Evolutionary conservation across 2,113 vertebrate species (phyloP), one percentile per base, ranked within the genome.

Genomic region (Passer domesticus): DNA sequence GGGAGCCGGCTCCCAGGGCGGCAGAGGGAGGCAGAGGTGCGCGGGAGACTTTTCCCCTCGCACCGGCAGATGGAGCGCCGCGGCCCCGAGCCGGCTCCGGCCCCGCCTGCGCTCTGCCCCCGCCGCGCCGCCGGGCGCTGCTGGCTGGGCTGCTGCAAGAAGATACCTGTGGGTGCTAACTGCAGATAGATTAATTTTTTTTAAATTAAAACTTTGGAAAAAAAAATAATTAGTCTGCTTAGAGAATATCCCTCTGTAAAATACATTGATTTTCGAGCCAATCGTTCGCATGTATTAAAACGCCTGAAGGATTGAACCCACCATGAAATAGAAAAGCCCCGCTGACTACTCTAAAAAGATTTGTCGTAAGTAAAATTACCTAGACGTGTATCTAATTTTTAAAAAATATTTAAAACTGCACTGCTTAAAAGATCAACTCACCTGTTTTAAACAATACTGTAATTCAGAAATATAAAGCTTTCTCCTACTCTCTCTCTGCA

Each of bases 61-160:
- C 30, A 16, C 83, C 94, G 18, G 88, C 2, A 96, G 94, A 92
- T 93, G 95, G 95, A 89, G 95, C 62, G 35, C 90, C 4, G 75
- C 2, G 30, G 69, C 9, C 3, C 82, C 7, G 2, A 13, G 10
- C 9, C 52, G 6, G 43, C 53, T 12, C 31, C 3, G 16, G 1
- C 16, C 47, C 28, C 20, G 4, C 11, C 11, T 5, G 41, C 62
- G 3, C 16, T 8, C 63, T 2, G 50, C 12, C 41, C 0, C 16
- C 5, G 1, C 11, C 2, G 33, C 0, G 2, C 44, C 39, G 24
- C 39, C 0, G 6, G 24, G 47, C 73, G 52, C 9, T 3, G 10
- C 0, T 6, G 46, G 69, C 79, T 11, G 1, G 3, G 15, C 23
- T 41, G 20, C 1, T 23, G 60, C 67, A 4, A 7, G 35, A 21